Evolutionary conservation across 2,797 vertebrate genomes (phyloP), one percentile per base, ranked within the genome.

Genomic region (Cygnus olor): DNA sequence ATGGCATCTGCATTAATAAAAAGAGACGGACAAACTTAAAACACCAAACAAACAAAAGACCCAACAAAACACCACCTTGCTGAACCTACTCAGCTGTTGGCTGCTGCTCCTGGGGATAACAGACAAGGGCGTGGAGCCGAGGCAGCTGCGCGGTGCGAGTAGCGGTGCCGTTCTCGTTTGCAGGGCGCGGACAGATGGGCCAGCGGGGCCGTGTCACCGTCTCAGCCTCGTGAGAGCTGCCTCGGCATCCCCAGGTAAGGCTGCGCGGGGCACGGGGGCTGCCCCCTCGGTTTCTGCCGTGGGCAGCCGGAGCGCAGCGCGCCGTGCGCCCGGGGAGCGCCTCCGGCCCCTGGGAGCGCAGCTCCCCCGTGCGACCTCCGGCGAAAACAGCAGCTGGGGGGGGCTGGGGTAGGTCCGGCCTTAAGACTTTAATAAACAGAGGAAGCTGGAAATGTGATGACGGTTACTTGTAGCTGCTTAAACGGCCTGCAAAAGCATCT

Each of bases 291-390:
- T 49, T 1, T 25, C 13, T 25, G 47, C 47, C 7, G 47, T 24
- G 47, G 22, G 47, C 2, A 24, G 40, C 47, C 47, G 47, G 47
- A 4, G 47, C 47, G 22, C 47, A 49, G 22, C 47, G 47, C 47
- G 47, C 47, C 47, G 22, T 49, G 47, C 47, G 22, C 47, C 47
- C 47, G 47, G 47, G 47, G 47, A 49, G 47, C 47, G 24, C 47
- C 47, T 49, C 12, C 47, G 47, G 47, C 2, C 89, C 15, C 65
- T 2, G 76, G 42, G 92, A 17, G 40, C 38, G 1, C 73, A 95
- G 96, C 96, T 93, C 97, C 96, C 95, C 89, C 96, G 0, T 24
- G 94, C 25, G 96, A 93, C 94, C 88, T 42, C 70, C 0, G 3
- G 5, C 3, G 16, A 11, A 49, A 91, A 81, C 38, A 1, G 45